Evolutionary conservation across 2,888 invertebrate genomes (phyloP), one percentile per base, ranked within the genome.

Genomic region (Drosophila nigricruria): DNA sequence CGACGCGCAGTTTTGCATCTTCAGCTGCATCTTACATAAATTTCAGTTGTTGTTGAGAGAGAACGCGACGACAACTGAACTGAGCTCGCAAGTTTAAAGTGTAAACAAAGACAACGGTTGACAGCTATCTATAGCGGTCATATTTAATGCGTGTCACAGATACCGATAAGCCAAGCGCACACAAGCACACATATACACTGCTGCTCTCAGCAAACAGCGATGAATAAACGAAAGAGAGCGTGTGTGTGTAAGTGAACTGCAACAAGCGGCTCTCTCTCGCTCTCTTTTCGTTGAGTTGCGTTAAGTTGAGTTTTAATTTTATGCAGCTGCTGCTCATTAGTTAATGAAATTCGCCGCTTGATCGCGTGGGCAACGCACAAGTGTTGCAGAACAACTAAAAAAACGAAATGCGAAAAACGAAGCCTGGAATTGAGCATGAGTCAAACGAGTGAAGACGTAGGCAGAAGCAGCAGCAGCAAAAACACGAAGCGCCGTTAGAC

Each of bases 301-400:
- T 25, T 9, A 45, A 47, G 45, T 30, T 50, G 20, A 38, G 53
- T 38, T 53, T 60, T 54, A 60, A 71, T 60, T 63, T 56, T 36
- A 79, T 67, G 49, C 77, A 70, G 36, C 63, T 70, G 70, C 63
- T 61, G 50, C 61, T 43, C 43, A 52, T 63, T 54, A 77, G 61
- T 58, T 38, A 70, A 58, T 25, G 42, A 42, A 56, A 62, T 67
- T 61, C 64, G 56, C 36, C 50, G 59, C 40, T 80, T 58, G 75
- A 86, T 82, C 81, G 87, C 75, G 77, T 74, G 77, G 73, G 65
- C 75, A 68, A 75, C 54, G 67, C 60, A 68, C 72, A 67, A 80
- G 58, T 75, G 73, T 77, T 78, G 71, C 76, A 76, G 77, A 80
- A 77, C 83, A 86, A 82, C 86, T 88, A 83, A 81, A 79, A 67